Conservation (phyloP, 2,113 vertebrate genomes). For the Carlito syrichta region DNA sequence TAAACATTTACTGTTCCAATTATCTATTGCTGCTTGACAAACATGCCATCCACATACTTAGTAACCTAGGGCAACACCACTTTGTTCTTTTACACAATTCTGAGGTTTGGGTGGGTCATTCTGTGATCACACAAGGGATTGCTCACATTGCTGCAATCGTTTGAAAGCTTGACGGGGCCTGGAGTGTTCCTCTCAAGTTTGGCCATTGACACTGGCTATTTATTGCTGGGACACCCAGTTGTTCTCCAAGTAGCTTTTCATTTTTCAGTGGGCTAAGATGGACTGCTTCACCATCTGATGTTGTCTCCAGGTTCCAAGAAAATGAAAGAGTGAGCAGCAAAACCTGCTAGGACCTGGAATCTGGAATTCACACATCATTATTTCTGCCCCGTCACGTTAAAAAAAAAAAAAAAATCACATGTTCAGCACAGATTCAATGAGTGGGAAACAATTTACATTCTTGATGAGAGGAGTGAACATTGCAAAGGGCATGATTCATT, state of each 20-base stretch:
- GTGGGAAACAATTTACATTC: not conserved
- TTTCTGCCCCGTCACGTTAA: not conserved
- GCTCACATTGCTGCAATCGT: fast-evolving
- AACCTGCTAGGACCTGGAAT: not conserved
- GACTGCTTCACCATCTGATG: not conserved
- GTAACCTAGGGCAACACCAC: not conserved
- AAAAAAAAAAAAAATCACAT: not conserved
- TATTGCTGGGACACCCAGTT: not conserved
- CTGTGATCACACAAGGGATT: not conserved
- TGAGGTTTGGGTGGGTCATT: not conserved
- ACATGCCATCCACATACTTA: not conserved
- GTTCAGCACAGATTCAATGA: not conserved
- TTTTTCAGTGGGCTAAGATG: not conserved
- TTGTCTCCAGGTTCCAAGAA: not conserved
- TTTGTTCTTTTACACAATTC: not conserved
- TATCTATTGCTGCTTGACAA: not conserved
- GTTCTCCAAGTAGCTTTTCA: not conserved
- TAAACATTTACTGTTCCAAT: not conserved
- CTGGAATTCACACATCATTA: not conserved
- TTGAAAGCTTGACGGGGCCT: fast-evolving
- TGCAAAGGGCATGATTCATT: not conserved
- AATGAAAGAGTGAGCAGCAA: not conserved
- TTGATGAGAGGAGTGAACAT: not conserved
- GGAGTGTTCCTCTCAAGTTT: not conserved
- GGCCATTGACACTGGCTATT: not conserved